Evolutionary conservation across 2,888 invertebrate species (phyloP).

Genomic region (Dynastes hyllus): DNA sequence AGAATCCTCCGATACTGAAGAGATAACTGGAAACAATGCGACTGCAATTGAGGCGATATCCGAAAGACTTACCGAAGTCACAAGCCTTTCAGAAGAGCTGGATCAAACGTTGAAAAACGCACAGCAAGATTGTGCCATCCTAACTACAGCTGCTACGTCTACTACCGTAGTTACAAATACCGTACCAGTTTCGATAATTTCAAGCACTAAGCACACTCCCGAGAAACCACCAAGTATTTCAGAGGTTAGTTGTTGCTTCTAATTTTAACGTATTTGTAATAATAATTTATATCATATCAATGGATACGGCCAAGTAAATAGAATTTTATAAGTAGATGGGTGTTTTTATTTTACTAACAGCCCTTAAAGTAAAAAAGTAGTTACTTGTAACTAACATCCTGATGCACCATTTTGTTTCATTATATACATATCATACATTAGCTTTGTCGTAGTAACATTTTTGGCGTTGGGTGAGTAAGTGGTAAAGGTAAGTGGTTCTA

Average conservation of each 20-base stretch:
- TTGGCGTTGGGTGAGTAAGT: background rate
- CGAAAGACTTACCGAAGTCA: slow-evolving; percentile 78
- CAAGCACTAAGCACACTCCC: slow-evolving; percentile 44
- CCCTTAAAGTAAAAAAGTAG: slow-evolving; percentile 24
- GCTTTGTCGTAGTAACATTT: slow-evolving; percentile 10
- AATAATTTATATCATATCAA: slow-evolving; percentile 17
- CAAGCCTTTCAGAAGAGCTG: slow-evolving; percentile 79
- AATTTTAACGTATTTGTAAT: slow-evolving; percentile 20
- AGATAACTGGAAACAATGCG: slow-evolving; percentile 70
- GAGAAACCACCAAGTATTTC: slow-evolving; percentile 50
- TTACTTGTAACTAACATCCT: slow-evolving; percentile 31
- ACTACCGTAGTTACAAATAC: slow-evolving; percentile 49
- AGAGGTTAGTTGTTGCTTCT: slow-evolving; percentile 50
- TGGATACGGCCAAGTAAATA: slow-evolving; percentile 15
- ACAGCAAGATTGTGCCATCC: slow-evolving; percentile 69
- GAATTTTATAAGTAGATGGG: slow-evolving; percentile 46
- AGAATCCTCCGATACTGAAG: slow-evolving; percentile 55
- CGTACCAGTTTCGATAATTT: slow-evolving; percentile 49
- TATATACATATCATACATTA: background rate
- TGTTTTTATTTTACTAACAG: slow-evolving; percentile 50
- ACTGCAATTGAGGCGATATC: slow-evolving; percentile 80
- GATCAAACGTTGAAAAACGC: slow-evolving; percentile 76
- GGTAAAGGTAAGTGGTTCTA: slow-evolving; percentile 27
- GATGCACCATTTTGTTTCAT: background rate
- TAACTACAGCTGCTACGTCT: slow-evolving; percentile 61